Evolutionary conservation across 30 jellyfish, hydroid and myxozoan genomes (phyloP).

Genomic region (Aurelia coerulea): DNA sequence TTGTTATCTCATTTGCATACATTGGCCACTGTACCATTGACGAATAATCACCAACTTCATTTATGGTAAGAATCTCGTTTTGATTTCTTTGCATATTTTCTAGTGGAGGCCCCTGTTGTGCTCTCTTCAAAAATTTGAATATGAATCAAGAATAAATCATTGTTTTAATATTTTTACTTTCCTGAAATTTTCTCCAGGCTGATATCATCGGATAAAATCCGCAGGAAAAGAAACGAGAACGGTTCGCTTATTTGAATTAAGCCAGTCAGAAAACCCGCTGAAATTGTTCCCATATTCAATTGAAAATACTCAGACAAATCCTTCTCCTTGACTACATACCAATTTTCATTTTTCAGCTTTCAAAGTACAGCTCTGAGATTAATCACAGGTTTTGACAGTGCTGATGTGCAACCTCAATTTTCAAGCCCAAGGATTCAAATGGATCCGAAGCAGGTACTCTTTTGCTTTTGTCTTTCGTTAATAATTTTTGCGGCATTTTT

Average conservation of each 20-base stretch:
- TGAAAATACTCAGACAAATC: background rate
- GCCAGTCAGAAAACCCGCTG: no score
- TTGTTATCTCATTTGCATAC: slow-evolving; percentile 90
- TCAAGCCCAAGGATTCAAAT: slow-evolving; percentile 75
- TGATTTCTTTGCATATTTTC: background rate
- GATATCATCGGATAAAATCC: no score
- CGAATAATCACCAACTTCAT: slow-evolving; percentile 86
- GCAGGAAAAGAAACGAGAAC: no score
- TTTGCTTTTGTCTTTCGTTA: background rate
- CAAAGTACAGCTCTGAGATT: slow-evolving; percentile 88
- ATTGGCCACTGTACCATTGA: slow-evolving; percentile 79
- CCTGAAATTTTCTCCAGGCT: no score
- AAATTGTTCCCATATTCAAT: no score
- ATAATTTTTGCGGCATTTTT: no score
- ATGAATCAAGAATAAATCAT: no score
- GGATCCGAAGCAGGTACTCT: slow-evolving; percentile 82
- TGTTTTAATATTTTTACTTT: no score
- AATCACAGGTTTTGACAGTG: slow-evolving; percentile 91
- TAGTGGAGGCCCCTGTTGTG: background rate
- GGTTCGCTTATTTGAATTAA: no score
- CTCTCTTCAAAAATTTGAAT: no score
- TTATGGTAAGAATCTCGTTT: slow-evolving; percentile 72
- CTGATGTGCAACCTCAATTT: slow-evolving; percentile 95
- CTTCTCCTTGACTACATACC: background rate
- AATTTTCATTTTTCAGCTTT: slow-evolving; percentile 48